These are phyloP conservation scores for Cephus spinipes DNA, from an alignment of 2,888 invertebrate genomes.

Conservation along the genomic window DNA sequence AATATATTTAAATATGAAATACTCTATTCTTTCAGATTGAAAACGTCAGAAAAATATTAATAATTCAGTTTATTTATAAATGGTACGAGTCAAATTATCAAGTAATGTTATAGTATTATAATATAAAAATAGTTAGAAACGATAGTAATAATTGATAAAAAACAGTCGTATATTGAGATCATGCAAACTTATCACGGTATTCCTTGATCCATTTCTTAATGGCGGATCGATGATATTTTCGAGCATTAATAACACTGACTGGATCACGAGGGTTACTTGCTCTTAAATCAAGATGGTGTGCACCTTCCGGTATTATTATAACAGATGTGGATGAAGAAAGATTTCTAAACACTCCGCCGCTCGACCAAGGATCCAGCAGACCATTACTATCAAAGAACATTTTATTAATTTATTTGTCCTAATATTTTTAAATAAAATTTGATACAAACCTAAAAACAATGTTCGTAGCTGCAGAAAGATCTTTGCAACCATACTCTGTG, in stretches of 20 bases:
- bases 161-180: background rate
- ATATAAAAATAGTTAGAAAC: background rate
- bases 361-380: slow-evolving; percentile 87
- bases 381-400: slow-evolving; percentile 75
- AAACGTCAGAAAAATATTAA: background rate
- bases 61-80: background rate
- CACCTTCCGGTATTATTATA: slow-evolving; percentile 83
- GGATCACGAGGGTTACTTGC: slow-evolving; percentile 75
- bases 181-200: slow-evolving; percentile 22
- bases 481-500: slow-evolving; percentile 84
- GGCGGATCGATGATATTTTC: slow-evolving; percentile 73
- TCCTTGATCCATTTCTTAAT: slow-evolving; percentile 74
- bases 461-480: slow-evolving; percentile 76
- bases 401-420: background rate
- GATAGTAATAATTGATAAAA: background rate
- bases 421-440: background rate
- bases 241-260: slow-evolving; percentile 72
- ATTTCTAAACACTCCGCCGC: slow-evolving; percentile 82
- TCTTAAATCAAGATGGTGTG: slow-evolving; percentile 89
- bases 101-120: background rate
- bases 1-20: background rate
- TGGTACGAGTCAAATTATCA: background rate
- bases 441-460: slow-evolving; percentile 72
- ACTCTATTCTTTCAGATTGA: background rate
- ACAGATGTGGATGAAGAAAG: slow-evolving; percentile 76